Evolutionary conservation across 2,888 invertebrate species (phyloP).

Genomic region (Apodemia mormo): DNA sequence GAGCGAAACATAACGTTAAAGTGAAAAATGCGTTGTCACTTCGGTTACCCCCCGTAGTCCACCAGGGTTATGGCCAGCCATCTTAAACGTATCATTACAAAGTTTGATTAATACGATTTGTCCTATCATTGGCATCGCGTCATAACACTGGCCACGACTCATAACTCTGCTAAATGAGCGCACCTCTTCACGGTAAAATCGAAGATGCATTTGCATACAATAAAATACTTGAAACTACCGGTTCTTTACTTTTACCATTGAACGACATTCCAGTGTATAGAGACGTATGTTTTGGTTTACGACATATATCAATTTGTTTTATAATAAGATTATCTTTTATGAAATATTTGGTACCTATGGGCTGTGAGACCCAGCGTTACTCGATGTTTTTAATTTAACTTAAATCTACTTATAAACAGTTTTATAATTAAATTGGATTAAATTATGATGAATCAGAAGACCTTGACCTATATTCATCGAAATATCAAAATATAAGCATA

Average conservation of each 20-base stretch:
- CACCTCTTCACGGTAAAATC: slow-evolving; percentile 54
- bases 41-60: slow-evolving; percentile 65
- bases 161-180: slow-evolving; percentile 69
- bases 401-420: too few relatives aligned
- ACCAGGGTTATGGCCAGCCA: slow-evolving; percentile 43
- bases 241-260: slow-evolving; percentile 38
- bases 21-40: slow-evolving; percentile 76
- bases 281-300: neutral
- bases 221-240: slow-evolving; percentile 47
- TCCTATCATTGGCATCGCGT: slow-evolving; percentile 62
- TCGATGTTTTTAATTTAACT: too few relatives aligned
- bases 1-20: slow-evolving; percentile 65
- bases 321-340: too few relatives aligned
- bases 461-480: too few relatives aligned
- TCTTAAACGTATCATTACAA: slow-evolving; percentile 55
- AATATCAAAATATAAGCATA: too few relatives aligned
- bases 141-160: slow-evolving; percentile 50
- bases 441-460: too few relatives aligned
- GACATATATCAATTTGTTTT: too few relatives aligned
- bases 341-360: too few relatives aligned
- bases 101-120: slow-evolving; percentile 63
- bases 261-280: slow-evolving; percentile 52
- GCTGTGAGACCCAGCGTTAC: too few relatives aligned
- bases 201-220: slow-evolving; percentile 71
- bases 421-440: too few relatives aligned